Conservation (phyloP, 2,113 vertebrate species). For the Pelecanoides urinatrix region DNA sequence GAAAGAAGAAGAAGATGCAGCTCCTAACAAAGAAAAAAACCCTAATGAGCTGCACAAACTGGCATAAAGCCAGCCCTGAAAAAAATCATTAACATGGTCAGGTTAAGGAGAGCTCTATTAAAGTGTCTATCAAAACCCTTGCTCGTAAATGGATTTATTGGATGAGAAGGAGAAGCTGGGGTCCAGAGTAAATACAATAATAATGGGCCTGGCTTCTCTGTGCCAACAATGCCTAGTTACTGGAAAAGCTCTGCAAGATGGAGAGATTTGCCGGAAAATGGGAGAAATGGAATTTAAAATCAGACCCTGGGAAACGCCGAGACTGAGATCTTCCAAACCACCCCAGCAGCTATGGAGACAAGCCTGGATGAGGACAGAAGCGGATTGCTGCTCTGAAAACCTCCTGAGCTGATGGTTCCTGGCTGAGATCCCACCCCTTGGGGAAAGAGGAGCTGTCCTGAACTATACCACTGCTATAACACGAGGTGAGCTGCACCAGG, state of each 20-base stretch:
- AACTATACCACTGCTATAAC: neutral
- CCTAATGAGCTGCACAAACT: conserved; percentile 35
- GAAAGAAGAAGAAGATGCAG: neutral
- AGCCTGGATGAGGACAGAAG: neutral
- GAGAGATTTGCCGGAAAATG: neutral
- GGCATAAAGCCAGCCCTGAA: conserved; percentile 50
- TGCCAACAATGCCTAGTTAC: conserved; percentile 22
- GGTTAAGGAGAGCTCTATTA: conserved; percentile 70
- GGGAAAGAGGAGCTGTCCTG: neutral
- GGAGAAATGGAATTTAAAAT: neutral
- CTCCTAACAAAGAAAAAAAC: neutral
- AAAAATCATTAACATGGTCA: conserved; percentile 72
- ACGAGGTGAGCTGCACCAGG: neutral
- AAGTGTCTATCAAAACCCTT: conserved; percentile 69
- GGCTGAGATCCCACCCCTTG: neutral
- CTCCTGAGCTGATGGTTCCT: neutral
- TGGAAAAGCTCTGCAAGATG: neutral
- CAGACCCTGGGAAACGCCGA: neutral
- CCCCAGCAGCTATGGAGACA: neutral
- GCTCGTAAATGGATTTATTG: conserved; percentile 75
- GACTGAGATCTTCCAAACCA: neutral
- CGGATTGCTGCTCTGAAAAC: neutral
- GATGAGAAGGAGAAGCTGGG: conserved; percentile 40
- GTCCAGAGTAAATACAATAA: conserved; percentile 38
- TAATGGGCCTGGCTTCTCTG: neutral